Base-by-base conservation (phyloP, 1,140 invertebrate genomes). In the Drosophila hydei region DNA sequence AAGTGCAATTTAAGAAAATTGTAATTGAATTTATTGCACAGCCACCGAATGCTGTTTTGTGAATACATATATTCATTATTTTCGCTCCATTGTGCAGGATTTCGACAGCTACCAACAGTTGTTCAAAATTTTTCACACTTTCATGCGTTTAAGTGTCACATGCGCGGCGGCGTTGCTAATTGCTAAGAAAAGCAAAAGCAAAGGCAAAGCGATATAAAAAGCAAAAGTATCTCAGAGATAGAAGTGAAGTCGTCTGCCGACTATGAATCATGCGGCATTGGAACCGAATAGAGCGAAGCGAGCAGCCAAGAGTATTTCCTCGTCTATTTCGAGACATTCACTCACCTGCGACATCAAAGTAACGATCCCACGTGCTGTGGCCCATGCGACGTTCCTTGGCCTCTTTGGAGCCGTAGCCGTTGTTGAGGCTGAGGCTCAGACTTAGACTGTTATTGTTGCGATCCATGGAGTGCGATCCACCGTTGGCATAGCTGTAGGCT, bases 91-190 rank as follows among this genome's bases (percentile, higher is more conserved):
- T 85, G 80, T 84, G 3, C 42, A 14, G 18, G n/a, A 19, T 72
- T 72, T 70, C 61, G 51, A 72, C 61, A 52, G 42, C 30, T 64
- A 70, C 40, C 43, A 65, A 60, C 48, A 88, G 70, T 75, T 77
- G 84, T 36, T 52, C 59, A 30, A 70, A 61, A 88, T 83, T 72
- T 71, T 87, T 89, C 84, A 88, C 83, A 88, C 83, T 77, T 87
- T 87, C 78, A 63, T 87, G 83, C 83, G 72, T 88, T 78, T 71
- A 89, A 88, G 75, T 88, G 84, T 88, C 78, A 88, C 75, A 79
- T 77, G 83, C 62, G 83, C 64, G 52, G 72, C 78, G 51, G 63
- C 72, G 64, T 63, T 72, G 83, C 83, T 88, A 88, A 89, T 89
- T 89, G 79, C 85, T 68, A 63, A 70, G 79, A 64, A 77, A 76